phyloP scores from a whole-genome alignment of 92 coral and sea anemone genomes.

The Montipora capitata region DNA sequence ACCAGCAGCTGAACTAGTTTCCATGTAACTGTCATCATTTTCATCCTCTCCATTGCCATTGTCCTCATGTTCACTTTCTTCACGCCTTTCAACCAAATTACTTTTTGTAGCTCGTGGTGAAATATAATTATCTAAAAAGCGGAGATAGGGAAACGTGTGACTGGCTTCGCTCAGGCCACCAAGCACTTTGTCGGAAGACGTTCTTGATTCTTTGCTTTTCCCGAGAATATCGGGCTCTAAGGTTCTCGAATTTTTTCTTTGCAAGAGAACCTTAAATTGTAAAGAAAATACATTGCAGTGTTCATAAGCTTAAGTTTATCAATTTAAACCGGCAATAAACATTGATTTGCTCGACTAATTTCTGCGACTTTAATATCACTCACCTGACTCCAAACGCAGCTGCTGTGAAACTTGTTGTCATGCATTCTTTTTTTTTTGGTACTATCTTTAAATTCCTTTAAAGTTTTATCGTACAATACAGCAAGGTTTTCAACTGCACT shows the following conservation, averaged over 20 bases:
- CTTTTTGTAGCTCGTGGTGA: conserved; percentile 10
- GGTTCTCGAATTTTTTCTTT: neutral
- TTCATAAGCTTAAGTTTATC: neutral
- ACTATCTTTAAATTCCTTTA: neutral
- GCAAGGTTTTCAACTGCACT: no score
- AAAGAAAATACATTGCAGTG: neutral
- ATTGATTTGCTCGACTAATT: no score
- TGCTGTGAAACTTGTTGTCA: no score
- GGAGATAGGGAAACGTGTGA: neutral
- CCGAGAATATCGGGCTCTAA: neutral
- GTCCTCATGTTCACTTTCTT: neutral
- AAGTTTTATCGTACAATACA: neutral
- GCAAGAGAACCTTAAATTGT: neutral
- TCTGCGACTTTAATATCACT: no score
- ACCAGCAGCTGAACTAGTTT: neutral
- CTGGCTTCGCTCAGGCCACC: neutral
- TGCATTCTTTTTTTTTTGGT: no score
- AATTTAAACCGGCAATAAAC: neutral
- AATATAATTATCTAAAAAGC: neutral
- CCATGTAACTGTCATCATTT: neutral
- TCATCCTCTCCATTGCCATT: no score
- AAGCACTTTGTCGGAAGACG: neutral
- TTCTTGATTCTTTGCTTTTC: neutral
- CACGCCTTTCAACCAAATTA: neutral
- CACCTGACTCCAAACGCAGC: no score